Base-by-base conservation (phyloP, 1,140 invertebrate species). In the Antheraea mylitta region DNA sequence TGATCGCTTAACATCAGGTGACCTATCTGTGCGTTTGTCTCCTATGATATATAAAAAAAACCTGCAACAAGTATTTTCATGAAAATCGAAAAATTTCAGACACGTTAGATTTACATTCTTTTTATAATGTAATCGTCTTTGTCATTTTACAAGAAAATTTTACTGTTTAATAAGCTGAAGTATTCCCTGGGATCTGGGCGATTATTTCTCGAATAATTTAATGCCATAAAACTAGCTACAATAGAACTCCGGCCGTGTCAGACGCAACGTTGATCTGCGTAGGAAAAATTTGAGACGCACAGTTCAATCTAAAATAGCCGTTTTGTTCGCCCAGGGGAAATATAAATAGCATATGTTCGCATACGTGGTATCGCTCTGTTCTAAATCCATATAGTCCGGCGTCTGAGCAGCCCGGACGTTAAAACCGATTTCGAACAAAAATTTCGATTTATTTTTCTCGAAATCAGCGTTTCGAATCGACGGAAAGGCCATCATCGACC, bases 371-470 rank as follows among this genome's bases (percentile, higher is more conserved):
- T 66, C 71, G 64, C 70, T 63, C 69, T 70, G 80, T 73, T 84
- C 85, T 86, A 89, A 83, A 85, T 89, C 75, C 80, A 82, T 77
- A 78, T 66, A 68, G 79, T 79, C 81, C 81, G 80, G 83, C 81
- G 86, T 76, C 63, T 73, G 80, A 64, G 80, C 76, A 74, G 80
- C 78, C 83, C 84, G 85, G 85, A 83, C 81, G 67, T 72, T 76
- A 70, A 77, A 82, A 80, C 73, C 75, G 77, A 77, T 81, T 78
- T 75, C 70, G 72, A 73, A 76, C 67, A 13, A 53, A 30, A 53
- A 53, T 53, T 74, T 79, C 74, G 68, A 75, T 72, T n/a, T 30
- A 30, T 30, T 72, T 76, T 77, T 6, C 73, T 77, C 68, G 69
- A 79, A 74, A 69, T 74, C 42, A 61, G 69, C 70, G 68, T 58